phyloP scores from a whole-genome alignment of 1,140 invertebrate genomes.

The Zaprionus gabonicus region DNA sequence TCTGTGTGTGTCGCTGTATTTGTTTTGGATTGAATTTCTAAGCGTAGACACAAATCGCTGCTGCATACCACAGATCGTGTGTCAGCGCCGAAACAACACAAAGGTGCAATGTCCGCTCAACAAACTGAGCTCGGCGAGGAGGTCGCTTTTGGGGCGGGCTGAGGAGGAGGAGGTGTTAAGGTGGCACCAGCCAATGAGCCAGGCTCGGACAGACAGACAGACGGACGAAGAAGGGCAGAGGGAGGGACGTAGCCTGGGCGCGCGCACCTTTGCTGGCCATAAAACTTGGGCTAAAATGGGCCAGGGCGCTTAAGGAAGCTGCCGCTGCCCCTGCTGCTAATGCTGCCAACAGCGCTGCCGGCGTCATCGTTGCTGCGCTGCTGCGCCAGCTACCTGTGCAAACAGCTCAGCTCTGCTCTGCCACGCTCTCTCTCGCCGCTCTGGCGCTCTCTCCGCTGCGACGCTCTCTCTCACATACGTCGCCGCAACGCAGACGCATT shows the following conservation, averaged over 20 bases:
- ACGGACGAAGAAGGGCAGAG: slow-evolving; percentile 11
- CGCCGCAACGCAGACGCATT: slow-evolving; percentile 34
- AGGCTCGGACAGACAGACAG: not conserved
- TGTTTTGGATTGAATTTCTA: slow-evolving; percentile 73
- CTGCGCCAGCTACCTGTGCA: slow-evolving; percentile 18
- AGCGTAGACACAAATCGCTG: slow-evolving; percentile 77
- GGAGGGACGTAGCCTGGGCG: not conserved
- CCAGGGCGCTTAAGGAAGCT: slow-evolving; percentile 64
- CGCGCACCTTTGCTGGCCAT: slow-evolving; percentile 67
- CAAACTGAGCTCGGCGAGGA: slow-evolving; percentile 1
- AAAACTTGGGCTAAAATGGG: slow-evolving; percentile 53
- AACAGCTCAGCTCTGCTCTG: not conserved
- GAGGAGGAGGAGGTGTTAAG: slow-evolving; percentile 4
- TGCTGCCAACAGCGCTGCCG: not conserved
- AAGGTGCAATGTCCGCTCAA: slow-evolving; percentile 73
- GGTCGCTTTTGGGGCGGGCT: not conserved
- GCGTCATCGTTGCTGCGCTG: not conserved
- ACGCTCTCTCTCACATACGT: not conserved
- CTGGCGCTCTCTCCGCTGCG: slow-evolving; percentile 5
- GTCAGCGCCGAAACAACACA: slow-evolving; percentile 60
- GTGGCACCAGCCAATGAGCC: slow-evolving; percentile 21
- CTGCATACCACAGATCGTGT: slow-evolving; percentile 76
- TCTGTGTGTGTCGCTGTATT: slow-evolving; percentile 16
- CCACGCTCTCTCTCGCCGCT: not conserved
- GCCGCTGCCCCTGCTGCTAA: slow-evolving; percentile 12